Evolutionary conservation across 2,113 vertebrate genomes (phyloP).

Genomic region (Odontophorus gujanensis): DNA sequence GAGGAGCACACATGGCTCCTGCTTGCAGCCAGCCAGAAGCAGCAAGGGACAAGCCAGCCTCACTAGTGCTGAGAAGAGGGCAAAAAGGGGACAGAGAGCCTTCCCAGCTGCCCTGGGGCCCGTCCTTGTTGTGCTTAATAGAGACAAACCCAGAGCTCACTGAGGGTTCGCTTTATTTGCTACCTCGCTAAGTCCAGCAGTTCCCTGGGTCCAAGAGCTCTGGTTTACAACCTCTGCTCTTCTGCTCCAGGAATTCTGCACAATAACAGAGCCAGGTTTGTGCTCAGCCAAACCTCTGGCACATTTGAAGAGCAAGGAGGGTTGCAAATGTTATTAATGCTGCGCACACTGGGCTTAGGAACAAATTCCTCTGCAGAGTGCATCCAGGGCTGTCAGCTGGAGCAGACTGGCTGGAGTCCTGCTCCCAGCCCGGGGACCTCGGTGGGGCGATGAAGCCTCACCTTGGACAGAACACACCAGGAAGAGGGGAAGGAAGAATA

Average conservation of each 20-base stretch:
- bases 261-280: neutral
- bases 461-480: neutral
- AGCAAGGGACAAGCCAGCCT: rapidly evolving
- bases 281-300: neutral
- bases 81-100: too few relatives aligned
- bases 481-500: neutral
- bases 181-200: neutral
- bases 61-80: rapidly evolving
- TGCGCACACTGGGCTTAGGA: neutral
- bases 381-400: neutral
- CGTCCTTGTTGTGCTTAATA: neutral
- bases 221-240: neutral
- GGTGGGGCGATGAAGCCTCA: neutral
- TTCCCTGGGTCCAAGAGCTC: neutral
- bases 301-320: neutral
- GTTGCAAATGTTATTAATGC: neutral
- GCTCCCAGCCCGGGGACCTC: neutral
- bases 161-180: neutral
- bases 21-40: neutral
- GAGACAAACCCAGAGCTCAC: neutral
- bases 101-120: neutral
- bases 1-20: neutral
- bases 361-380: neutral
- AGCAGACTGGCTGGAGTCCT: neutral
- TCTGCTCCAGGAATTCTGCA: neutral